phyloP scores from a whole-genome alignment of 2,113 vertebrate genomes.

The Murina feae region DNA sequence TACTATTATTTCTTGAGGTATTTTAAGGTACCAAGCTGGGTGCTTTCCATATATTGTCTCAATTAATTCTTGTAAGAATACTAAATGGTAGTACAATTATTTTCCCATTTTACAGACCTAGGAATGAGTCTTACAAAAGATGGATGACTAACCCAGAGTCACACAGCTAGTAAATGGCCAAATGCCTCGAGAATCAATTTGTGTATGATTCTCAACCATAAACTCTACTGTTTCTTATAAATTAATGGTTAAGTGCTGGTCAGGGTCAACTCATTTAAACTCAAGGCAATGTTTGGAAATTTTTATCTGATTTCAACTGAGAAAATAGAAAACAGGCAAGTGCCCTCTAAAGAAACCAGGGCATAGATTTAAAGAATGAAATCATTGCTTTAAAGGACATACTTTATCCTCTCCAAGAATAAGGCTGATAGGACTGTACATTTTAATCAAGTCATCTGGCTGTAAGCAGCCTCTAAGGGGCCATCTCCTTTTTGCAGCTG shows the following conservation, averaged over 20 bases:
- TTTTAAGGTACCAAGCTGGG: not conserved
- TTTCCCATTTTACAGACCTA: not conserved
- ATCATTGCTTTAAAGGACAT: slow-evolving; percentile 64
- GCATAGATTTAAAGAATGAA: slow-evolving; percentile 65
- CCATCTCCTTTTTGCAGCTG: slow-evolving; percentile 57
- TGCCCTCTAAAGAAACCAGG: slow-evolving; percentile 57
- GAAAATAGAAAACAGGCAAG: slow-evolving; percentile 65
- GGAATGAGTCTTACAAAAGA: not conserved
- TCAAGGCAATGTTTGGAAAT: slow-evolving; percentile 17
- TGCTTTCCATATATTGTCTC: not conserved
- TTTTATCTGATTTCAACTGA: slow-evolving; percentile 63
- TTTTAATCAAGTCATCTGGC: slow-evolving; percentile 62
- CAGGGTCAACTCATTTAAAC: slow-evolving; percentile 25
- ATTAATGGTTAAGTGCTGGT: not conserved
- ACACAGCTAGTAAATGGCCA: not conserved
- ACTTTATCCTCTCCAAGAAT: slow-evolving; percentile 62
- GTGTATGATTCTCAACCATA: not conserved
- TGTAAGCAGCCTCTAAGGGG: slow-evolving; percentile 40
- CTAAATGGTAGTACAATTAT: not conserved
- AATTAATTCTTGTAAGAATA: not conserved
- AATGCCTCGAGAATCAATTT: not conserved
- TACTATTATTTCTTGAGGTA: not conserved
- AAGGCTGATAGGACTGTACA: slow-evolving; percentile 44
- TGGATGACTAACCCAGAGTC: not conserved
- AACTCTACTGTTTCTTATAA: not conserved